Evolutionary conservation across 2,113 vertebrate species (phyloP).

Genomic region (Pristiophorus japonicus): DNA sequence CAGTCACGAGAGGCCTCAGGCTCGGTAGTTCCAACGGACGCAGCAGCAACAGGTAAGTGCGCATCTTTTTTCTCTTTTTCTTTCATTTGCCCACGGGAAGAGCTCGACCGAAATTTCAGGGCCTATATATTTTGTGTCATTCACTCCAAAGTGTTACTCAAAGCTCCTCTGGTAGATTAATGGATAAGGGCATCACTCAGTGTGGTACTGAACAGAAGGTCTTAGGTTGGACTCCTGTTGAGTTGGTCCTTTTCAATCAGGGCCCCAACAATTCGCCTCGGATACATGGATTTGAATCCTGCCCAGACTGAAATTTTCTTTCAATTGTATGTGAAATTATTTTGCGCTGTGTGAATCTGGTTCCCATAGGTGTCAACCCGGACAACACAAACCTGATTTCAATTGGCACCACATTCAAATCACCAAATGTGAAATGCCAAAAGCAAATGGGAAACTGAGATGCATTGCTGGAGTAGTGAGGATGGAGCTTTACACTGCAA

Average conservation of each 20-base stretch:
- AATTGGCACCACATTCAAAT: neutral
- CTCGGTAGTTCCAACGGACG: too few relatives aligned
- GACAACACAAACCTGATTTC: neutral
- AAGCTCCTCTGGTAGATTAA: neutral
- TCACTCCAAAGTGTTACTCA: neutral
- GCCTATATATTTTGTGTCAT: neutral
- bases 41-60: too few relatives aligned
- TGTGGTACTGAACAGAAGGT: neutral
- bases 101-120: too few relatives aligned
- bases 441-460: neutral
- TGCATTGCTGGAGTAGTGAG: neutral
- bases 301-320: neutral
- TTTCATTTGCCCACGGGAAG: too few relatives aligned
- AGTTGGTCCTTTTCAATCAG: neutral
- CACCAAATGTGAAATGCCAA: neutral
- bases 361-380: neutral
- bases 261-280: neutral
- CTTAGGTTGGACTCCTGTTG: neutral
- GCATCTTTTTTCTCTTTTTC: too few relatives aligned
- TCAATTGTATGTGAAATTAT: neutral
- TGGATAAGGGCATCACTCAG: neutral
- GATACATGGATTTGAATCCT: neutral
- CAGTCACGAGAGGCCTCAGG: too few relatives aligned
- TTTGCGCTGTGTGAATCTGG: neutral
- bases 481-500: neutral